A percentile compares a stretch with the other conserved stretches of the same genome.
phyloP scores from a whole-genome alignment of 2,888 invertebrate species.

The Argyresthia goedartella region DNA sequence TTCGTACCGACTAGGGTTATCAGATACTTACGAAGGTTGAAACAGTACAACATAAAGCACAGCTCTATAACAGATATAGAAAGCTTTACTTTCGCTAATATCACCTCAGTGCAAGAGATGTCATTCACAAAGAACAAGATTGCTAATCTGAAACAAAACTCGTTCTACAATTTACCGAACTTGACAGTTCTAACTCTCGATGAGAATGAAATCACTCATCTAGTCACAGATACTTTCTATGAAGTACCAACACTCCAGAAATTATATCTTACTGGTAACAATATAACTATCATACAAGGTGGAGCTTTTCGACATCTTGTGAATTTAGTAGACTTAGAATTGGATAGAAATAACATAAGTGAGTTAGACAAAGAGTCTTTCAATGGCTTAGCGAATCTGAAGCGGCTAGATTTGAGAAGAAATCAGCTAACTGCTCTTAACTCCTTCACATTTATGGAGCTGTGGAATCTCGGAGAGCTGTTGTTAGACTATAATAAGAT shows the following conservation, averaged over 20 bases:
- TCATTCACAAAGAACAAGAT: constrained; percentile 80
- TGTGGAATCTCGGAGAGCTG: constrained; percentile 79
- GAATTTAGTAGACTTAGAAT: constrained; percentile 82
- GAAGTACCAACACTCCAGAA: constrained; percentile 79
- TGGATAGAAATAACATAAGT: constrained; percentile 82
- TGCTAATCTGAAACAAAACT: constrained; percentile 72
- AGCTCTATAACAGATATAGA: constrained; percentile 79
- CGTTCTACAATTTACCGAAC: constrained; percentile 81
- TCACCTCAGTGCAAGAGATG: constrained; percentile 77
- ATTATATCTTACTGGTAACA: constrained; percentile 88
- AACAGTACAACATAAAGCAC: constrained; percentile 78
- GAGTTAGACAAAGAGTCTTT: constrained; percentile 83
- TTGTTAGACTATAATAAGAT: constrained; percentile 79
- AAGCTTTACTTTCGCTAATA: constrained; percentile 81
- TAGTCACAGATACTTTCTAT: constrained; percentile 81
- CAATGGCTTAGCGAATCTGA: constrained; percentile 79
- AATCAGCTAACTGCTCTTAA: constrained; percentile 83
- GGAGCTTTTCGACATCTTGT: constrained; percentile 83
- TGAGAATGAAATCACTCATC: constrained; percentile 80
- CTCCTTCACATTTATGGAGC: constrained; percentile 83
- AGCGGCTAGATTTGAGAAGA: constrained; percentile 78
- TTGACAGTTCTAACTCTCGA: constrained; percentile 78
- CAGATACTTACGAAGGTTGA: constrained; percentile 74
- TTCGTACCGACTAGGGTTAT: constrained; percentile 82
- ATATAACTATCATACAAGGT: constrained; percentile 86